Evolutionary conservation across 2,113 vertebrate genomes (phyloP).

Genomic region (Myodes glareolus): DNA sequence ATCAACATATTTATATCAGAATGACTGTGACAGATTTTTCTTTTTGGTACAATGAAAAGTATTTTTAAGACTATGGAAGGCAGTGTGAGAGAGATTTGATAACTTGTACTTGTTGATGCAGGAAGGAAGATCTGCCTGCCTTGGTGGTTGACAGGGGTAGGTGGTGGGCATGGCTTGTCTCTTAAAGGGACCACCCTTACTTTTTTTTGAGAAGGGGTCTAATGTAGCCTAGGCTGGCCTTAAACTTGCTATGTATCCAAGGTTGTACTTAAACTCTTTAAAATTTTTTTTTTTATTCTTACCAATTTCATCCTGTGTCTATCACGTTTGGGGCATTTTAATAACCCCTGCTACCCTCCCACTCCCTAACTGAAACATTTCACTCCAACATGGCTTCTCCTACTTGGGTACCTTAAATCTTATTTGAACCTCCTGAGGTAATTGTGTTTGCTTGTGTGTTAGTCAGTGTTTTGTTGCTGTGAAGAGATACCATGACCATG

Average conservation of each 20-base stretch:
- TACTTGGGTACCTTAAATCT: neutral
- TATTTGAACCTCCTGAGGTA: neutral
- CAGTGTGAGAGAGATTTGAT: too few relatives aligned
- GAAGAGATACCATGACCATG: neutral
- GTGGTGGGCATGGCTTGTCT: too few relatives aligned
- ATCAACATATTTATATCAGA: too few relatives aligned
- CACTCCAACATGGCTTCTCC: neutral
- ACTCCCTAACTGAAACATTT: neutral
- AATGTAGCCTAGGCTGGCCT: neutral
- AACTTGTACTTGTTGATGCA: too few relatives aligned
- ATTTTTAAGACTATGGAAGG: too few relatives aligned
- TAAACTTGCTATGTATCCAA: neutral
- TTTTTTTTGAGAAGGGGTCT: neutral
- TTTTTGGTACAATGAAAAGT: too few relatives aligned
- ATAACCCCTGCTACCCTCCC: neutral
- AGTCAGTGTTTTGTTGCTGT: neutral
- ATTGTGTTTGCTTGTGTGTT: neutral
- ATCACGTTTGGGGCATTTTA: neutral
- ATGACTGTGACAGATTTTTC: too few relatives aligned
- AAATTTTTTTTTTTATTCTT: neutral
- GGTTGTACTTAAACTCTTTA: neutral
- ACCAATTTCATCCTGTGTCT: neutral
- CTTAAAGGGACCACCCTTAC: neutral
- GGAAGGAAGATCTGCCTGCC: too few relatives aligned
- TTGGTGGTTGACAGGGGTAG: too few relatives aligned